Percentiles rank a stretch among this genome's conserved stretches.
Conservation (phyloP, 1,140 invertebrate genomes). For the Adoxophyes honmai region DNA sequence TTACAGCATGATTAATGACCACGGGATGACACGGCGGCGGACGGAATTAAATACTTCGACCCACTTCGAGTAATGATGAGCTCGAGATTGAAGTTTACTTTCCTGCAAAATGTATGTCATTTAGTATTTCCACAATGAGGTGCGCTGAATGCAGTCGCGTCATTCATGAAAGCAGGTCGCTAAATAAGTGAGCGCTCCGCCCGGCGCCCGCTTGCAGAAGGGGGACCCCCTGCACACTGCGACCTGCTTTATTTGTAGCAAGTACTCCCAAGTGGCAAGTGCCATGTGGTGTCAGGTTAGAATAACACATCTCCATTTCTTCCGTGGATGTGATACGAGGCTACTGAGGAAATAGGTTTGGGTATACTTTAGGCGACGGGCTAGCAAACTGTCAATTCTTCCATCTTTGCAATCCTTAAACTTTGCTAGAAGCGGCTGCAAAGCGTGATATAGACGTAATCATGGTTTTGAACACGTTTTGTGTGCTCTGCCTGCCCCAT, state of each 20-base stretch:
- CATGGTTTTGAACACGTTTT: too few species aligned
- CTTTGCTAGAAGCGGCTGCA: too few species aligned
- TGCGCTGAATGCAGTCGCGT: neutral
- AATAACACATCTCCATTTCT: too few species aligned
- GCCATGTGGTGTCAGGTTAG: too few species aligned
- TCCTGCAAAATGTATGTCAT: neutral
- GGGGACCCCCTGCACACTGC: neutral
- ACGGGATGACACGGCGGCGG: neutral
- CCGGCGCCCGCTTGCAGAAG: too few species aligned
- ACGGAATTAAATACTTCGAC: neutral
- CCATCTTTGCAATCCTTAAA: too few species aligned
- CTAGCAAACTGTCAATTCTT: neutral
- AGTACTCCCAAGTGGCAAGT: neutral
- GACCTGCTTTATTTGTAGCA: neutral
- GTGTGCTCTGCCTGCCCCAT: too few species aligned
- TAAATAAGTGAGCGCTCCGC: neutral
- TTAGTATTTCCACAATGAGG: slow-evolving; percentile 10
- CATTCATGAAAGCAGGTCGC: slow-evolving; percentile 1
- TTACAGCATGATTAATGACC: neutral
- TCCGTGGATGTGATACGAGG: too few species aligned
- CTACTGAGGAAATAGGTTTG: too few species aligned
- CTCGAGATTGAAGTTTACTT: too few species aligned
- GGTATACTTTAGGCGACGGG: too few species aligned
- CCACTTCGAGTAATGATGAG: neutral
- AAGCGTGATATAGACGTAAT: too few species aligned